Evolutionary conservation across 2,797 vertebrate genomes (phyloP).

Genomic region (Acrossocheilus fasciatus): DNA sequence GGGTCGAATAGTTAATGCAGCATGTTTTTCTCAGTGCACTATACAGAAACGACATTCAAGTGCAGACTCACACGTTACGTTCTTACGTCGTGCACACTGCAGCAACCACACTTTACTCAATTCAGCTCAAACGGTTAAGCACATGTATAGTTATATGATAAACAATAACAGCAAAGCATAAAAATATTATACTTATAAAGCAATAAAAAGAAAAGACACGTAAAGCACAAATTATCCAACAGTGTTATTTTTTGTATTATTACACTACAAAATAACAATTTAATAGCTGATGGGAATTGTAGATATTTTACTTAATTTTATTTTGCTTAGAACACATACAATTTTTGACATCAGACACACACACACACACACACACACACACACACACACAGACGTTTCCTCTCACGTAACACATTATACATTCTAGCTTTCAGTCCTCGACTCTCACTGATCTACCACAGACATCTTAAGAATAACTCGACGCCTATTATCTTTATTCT

Average conservation of each 20-base stretch:
- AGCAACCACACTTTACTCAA: neutral
- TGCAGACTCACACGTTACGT: neutral
- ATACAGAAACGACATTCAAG: neutral
- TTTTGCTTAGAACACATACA: neutral
- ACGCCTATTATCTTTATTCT: neutral
- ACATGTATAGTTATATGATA: neutral
- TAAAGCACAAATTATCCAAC: neutral
- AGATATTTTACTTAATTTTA: neutral
- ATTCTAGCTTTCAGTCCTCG: neutral
- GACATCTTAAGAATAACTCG: neutral
- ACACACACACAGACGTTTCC: neutral
- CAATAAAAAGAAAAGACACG: neutral
- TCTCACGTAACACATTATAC: constrained; percentile 3
- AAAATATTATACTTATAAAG: neutral
- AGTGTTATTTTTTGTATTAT: neutral
- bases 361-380: neutral
- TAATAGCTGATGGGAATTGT: neutral
- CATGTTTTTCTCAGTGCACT: neutral
- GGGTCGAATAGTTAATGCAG: neutral
- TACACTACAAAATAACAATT: neutral
- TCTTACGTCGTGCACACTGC: neutral
- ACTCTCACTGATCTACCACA: neutral
- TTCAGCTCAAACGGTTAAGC: neutral
- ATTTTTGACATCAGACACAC: neutral
- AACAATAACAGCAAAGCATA: neutral